These are phyloP conservation scores for Teleogryllus oceanicus DNA, from an alignment of 2,888 invertebrate species.

Conservation along the genomic window DNA sequence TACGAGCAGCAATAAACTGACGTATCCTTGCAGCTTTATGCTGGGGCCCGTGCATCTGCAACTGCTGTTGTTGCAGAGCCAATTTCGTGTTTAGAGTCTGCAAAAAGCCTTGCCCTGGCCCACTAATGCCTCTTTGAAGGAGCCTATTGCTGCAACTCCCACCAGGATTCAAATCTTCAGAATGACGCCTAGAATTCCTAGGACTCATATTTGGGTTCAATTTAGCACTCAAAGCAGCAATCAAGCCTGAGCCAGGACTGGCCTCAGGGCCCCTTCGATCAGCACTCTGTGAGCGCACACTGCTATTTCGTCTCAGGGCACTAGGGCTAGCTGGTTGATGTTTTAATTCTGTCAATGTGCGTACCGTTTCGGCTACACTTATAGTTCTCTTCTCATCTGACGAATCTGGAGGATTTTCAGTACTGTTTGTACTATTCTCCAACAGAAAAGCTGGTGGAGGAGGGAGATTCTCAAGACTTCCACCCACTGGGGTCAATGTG, in stretches of 20 bases:
- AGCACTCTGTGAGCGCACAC: constrained; percentile 57
- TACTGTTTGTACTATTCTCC: constrained; percentile 43
- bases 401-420: constrained; percentile 30
- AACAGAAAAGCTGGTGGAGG: constrained; percentile 77
- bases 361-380: constrained; percentile 81
- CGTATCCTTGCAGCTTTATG: constrained; percentile 63
- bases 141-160: constrained; percentile 21
- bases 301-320: constrained; percentile 41
- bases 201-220: constrained; percentile 61
- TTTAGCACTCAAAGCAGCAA: constrained; percentile 69
- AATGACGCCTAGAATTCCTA: constrained; percentile 53
- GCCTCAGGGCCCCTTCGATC: constrained; percentile 52
- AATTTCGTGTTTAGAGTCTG: constrained; percentile 79
- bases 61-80: constrained; percentile 49
- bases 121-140: constrained; percentile 29
- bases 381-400: constrained; percentile 46
- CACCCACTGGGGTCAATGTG: constrained; percentile 44
- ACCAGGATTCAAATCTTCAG: constrained; percentile 45
- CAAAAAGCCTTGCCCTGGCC: constrained; percentile 58
- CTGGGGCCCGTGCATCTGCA: constrained; percentile 46
- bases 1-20: constrained; percentile 59
- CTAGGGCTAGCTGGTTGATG: constrained; percentile 85
- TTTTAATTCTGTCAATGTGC: constrained; percentile 77
- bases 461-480: constrained; percentile 59
- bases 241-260: constrained; percentile 48